Conservation (phyloP, 2,888 invertebrate genomes). For the Siphlonurus alternatus region DNA sequence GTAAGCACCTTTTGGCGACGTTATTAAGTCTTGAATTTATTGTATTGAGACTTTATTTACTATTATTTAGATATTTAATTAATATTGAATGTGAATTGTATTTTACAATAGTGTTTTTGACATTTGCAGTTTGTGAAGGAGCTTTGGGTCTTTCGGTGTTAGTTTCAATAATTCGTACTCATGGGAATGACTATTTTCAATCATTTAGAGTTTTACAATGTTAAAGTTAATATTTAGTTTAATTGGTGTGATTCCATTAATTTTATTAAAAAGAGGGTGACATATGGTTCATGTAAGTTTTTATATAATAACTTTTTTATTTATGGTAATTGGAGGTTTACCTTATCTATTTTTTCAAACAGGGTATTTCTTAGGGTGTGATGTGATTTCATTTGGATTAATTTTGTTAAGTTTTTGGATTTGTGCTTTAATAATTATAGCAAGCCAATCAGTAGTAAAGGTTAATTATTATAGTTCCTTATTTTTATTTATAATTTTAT, state of each 20-base stretch:
- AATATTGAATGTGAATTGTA: slow-evolving; percentile 31
- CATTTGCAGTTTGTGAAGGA: slow-evolving; percentile 45
- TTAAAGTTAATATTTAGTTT: slow-evolving; percentile 35
- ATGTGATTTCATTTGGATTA: slow-evolving; percentile 21
- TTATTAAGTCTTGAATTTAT: slow-evolving; percentile 43
- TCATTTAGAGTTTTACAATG: slow-evolving; percentile 38
- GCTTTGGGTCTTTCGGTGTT: slow-evolving; percentile 44
- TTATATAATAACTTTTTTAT: slow-evolving; percentile 32
- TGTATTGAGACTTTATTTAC: slow-evolving; percentile 36
- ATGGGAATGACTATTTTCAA: slow-evolving; percentile 46
- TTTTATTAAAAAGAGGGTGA: slow-evolving; percentile 30
- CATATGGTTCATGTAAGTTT: slow-evolving; percentile 35
- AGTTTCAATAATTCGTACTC: slow-evolving; percentile 39
- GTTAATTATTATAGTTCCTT: slow-evolving; percentile 30
- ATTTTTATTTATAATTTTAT: slow-evolving; percentile 34
- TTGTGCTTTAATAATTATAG: slow-evolving; percentile 38
- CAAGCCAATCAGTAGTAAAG: slow-evolving; percentile 33
- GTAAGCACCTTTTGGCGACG: slow-evolving; percentile 40
- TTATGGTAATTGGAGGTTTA: slow-evolving; percentile 28
- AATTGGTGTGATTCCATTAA: slow-evolving; percentile 33
- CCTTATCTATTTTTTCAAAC: slow-evolving; percentile 26
- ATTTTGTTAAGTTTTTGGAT: slow-evolving; percentile 38
- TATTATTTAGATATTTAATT: slow-evolving; percentile 31
- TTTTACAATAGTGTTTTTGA: slow-evolving; percentile 42
- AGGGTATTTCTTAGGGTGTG: slow-evolving; percentile 31